A percentile compares a stretch with the other conserved stretches of the same genome.
Conservation (phyloP, 2,113 vertebrate genomes). For the Lucifuga dentata region DNA sequence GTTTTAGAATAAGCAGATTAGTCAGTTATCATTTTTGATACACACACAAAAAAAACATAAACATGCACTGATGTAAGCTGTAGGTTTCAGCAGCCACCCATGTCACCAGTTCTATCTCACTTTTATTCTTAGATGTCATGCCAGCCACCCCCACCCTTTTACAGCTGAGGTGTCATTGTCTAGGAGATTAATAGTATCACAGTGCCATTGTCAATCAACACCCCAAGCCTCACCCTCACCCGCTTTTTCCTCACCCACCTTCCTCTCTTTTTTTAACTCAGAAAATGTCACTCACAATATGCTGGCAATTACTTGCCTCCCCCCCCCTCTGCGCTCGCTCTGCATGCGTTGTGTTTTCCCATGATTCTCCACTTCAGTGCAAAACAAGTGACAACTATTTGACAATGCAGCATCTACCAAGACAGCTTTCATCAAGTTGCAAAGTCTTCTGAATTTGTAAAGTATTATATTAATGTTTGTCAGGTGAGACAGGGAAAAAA, state of each 20-base stretch:
- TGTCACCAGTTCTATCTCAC: conserved; percentile 10
- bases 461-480: conserved; percentile 52
- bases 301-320: conserved; percentile 56
- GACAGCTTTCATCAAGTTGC: conserved; percentile 19
- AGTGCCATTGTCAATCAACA: conserved; percentile 48
- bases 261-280: conserved; percentile 23
- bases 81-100: conserved; percentile 40
- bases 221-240: conserved; percentile 13
- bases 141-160: conserved; percentile 27
- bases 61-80: neutral
- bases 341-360: conserved; percentile 3
- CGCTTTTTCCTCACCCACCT: neutral
- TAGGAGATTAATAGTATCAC: conserved; percentile 61
- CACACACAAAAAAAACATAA: neutral
- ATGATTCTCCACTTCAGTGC: conserved; percentile 10
- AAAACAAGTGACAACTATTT: conserved; percentile 22
- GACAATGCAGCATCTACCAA: conserved; percentile 21
- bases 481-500: conserved; percentile 22
- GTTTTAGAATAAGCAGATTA: no score
- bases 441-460: conserved; percentile 13
- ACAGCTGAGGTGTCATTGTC: conserved; percentile 33
- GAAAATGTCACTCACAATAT: conserved; percentile 64
- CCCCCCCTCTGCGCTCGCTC: conserved; percentile 32
- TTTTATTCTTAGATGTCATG: conserved; percentile 21
- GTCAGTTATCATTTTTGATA: no score